Evolutionary conservation across 2,113 vertebrate species (phyloP).

Genomic region (Neoarius graeffei): DNA sequence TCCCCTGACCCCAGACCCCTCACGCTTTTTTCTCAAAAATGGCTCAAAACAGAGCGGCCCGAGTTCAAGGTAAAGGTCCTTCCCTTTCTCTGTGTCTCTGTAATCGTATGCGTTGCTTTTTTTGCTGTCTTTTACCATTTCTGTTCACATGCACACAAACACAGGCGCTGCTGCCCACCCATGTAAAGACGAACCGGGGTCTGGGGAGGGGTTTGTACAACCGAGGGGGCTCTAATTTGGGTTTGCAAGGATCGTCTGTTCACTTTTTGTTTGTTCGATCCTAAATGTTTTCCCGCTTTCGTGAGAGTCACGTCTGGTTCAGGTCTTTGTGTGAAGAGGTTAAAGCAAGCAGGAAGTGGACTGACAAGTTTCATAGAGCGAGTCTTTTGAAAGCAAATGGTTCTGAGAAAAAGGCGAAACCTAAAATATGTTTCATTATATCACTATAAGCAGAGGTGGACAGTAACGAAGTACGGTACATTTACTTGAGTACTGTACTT

Average conservation of each 20-base stretch:
- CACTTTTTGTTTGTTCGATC: constrained; percentile 49
- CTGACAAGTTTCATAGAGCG: background rate
- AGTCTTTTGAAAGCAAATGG: background rate
- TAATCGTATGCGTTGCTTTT: constrained; percentile 67
- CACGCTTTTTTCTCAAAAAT: constrained; percentile 48
- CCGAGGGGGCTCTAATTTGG: constrained; percentile 37
- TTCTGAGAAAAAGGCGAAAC: background rate
- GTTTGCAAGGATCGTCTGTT: constrained; percentile 58
- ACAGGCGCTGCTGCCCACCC: constrained; percentile 26
- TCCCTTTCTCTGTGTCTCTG: constrained; percentile 60
- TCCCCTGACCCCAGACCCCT: constrained; percentile 50
- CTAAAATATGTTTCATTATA: background rate
- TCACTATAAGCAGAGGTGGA: background rate
- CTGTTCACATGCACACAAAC: constrained; percentile 18
- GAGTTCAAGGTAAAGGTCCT: constrained; percentile 77
- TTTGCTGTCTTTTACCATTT: constrained; percentile 50
- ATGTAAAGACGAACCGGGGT: background rate
- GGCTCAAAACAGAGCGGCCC: constrained; percentile 61
- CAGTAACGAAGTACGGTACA: too few species aligned
- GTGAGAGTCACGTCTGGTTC: constrained; percentile 46
- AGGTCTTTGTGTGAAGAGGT: constrained; percentile 44
- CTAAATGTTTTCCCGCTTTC: constrained; percentile 44
- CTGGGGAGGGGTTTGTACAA: background rate
- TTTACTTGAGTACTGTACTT: too few species aligned
- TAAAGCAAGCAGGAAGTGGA: constrained; percentile 47